Evolutionary conservation across 2,888 invertebrate genomes (phyloP).

Genomic region (Eremobia ochroleuca): DNA sequence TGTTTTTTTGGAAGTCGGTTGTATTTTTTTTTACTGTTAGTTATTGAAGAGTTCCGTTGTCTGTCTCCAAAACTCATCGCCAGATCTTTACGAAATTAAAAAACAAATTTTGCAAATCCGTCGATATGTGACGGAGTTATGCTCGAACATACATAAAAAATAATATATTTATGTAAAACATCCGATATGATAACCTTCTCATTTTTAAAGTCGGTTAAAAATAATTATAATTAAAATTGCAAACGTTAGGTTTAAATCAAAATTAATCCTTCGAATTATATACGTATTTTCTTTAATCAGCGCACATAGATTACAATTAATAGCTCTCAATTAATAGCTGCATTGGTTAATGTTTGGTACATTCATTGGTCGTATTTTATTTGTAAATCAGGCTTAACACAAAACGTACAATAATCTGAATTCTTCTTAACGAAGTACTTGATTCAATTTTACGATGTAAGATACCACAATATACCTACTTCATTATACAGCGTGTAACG

Average conservation of each 20-base stretch:
- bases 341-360: background rate
- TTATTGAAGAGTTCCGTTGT: no score
- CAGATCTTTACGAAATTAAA: no score
- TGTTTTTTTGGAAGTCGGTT: no score
- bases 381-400: background rate
- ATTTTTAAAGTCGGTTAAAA: no score
- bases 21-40: no score
- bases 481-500: no score
- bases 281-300: background rate
- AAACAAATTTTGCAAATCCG: no score
- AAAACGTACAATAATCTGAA: background rate
- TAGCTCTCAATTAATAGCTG: background rate
- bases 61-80: no score
- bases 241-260: background rate
- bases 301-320: background rate
- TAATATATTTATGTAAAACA: no score
- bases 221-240: constrained; percentile 4
- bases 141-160: no score
- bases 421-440: background rate
- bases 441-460: constrained; percentile 26
- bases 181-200: no score
- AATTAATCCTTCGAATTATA: background rate
- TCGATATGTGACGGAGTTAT: no score
- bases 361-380: constrained; percentile 3
- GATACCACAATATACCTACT: constrained; percentile 7